A percentile compares a stretch with the other conserved stretches of the same genome.
These are phyloP conservation scores for Nesoenas mayeri DNA, from an alignment of 2,113 vertebrate genomes.

Conservation along the genomic window DNA sequence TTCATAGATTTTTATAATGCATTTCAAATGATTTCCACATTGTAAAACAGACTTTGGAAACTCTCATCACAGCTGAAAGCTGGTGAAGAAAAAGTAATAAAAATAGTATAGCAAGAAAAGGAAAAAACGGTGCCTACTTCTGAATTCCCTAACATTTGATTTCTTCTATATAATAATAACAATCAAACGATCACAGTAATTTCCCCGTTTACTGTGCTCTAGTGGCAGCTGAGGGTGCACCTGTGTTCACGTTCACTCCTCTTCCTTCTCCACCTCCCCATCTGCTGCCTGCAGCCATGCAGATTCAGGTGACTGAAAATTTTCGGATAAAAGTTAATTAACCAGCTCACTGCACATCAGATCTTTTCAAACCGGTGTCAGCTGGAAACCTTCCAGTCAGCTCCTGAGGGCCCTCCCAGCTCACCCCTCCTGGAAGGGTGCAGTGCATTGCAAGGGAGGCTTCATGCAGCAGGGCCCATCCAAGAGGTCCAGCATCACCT, in stretches of 20 bases:
- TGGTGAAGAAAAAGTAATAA: constrained; percentile 58
- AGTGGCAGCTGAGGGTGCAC: constrained; percentile 15
- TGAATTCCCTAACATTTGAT: constrained; percentile 43
- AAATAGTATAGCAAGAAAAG: constrained; percentile 19
- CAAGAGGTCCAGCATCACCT: not conserved
- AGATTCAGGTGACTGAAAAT: constrained; percentile 46
- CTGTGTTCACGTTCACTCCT: not conserved
- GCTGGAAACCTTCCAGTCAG: constrained; percentile 12
- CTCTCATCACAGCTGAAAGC: constrained; percentile 47
- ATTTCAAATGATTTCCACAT: constrained; percentile 60
- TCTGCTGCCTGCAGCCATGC: constrained; percentile 48
- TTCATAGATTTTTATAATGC: constrained; percentile 53
- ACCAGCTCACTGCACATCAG: constrained; percentile 23
- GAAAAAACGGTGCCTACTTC: constrained; percentile 26
- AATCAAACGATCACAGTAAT: constrained; percentile 24
- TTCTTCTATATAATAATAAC: constrained; percentile 43
- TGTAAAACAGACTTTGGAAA: constrained; percentile 53
- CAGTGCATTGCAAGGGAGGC: not conserved
- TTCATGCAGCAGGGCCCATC: fast-evolving
- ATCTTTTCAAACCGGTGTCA: not conserved
- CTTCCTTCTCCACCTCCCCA: not conserved
- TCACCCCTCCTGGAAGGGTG: not conserved
- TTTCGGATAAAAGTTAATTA: constrained; percentile 69
- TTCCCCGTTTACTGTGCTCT: constrained; percentile 33
- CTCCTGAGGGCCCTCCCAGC: not conserved